These are phyloP conservation scores for Lottia scabra DNA, from an alignment of 2,888 invertebrate species.

Conservation along the genomic window DNA sequence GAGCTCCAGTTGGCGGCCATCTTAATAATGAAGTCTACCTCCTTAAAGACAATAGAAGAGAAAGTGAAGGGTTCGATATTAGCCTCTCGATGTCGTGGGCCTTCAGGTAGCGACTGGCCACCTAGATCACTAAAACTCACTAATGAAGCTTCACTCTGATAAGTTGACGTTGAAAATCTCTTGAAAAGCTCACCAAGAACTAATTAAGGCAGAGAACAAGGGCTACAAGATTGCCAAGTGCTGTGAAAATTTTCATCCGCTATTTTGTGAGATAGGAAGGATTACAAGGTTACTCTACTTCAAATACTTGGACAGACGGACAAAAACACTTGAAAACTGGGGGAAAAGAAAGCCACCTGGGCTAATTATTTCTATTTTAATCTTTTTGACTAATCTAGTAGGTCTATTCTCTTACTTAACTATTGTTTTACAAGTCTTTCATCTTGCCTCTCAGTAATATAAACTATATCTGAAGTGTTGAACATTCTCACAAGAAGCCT, in stretches of 20 bases:
- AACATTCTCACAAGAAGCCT: too few relatives aligned
- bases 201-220: constrained; percentile 1
- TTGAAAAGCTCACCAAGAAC: constrained; percentile 4
- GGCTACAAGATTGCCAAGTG: not conserved
- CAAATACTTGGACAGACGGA: constrained; percentile 1
- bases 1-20: constrained; percentile 6
- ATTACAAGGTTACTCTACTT: not conserved
- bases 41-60: not conserved
- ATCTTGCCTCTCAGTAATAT: too few relatives aligned
- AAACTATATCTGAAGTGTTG: too few relatives aligned
- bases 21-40: not conserved
- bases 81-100: not conserved
- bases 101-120: constrained; percentile 4
- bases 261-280: not conserved
- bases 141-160: constrained; percentile 2
- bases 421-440: too few relatives aligned
- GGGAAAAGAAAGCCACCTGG: not conserved
- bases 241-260: not conserved
- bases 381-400: too few relatives aligned
- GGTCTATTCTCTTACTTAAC: too few relatives aligned
- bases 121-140: constrained; percentile 5
- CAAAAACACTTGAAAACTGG: not conserved
- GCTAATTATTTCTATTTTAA: not conserved
- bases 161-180: constrained; percentile 4
- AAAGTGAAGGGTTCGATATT: constrained; percentile 1